Evolutionary conservation across 2,113 vertebrate genomes (phyloP), one percentile per base, ranked within the genome.

Genomic region (Tonatia bakeri): DNA sequence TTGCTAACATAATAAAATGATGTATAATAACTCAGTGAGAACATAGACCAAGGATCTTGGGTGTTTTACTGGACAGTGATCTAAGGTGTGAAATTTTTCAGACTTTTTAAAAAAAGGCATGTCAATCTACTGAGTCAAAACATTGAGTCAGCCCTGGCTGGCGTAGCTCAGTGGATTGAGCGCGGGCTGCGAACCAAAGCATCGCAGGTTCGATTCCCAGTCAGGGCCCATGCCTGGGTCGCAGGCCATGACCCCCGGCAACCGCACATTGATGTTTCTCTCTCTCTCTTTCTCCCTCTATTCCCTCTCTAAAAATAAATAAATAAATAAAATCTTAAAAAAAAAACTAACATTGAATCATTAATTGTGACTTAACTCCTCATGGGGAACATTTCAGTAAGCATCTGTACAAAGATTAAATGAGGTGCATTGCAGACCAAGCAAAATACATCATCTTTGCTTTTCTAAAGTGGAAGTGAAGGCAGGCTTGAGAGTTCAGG

Each of bases 291-390:
- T n/a, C n/a, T n/a, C n/a, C n/a, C n/a, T n/a, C n/a, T n/a, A n/a
- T n/a, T n/a, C n/a, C n/a, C n/a, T n/a, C n/a, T n/a, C n/a, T n/a
- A n/a, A n/a, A n/a, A n/a, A n/a, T n/a, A n/a, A n/a, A n/a, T n/a
- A n/a, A n/a, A n/a, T n/a, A n/a, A n/a, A n/a, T n/a, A n/a, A n/a
- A n/a, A n/a, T n/a, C n/a, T n/a, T n/a, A n/a, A n/a, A n/a, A n/a
- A n/a, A n/a, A n/a, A n/a, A n/a, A n/a, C n/a, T n/a, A 86, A 84
- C 87, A 20, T 91, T 90, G 86, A 61, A 52, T 80, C 65, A 81
- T 50, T 96, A 31, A 52, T 45, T 92, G 19, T 82, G 65, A 92
- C 24, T 87, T 92, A 93, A 80, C 56, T 50, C 24, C 36, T 93
- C 28, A 12, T 70, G 16, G n/a, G 43, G 14, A 64, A 1, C 65